Percentiles rank a stretch among this genome's conserved stretches.
These are phyloP conservation scores for Cyphomyrus plagiostoma DNA, from an alignment of 2,113 vertebrate genomes.

Conservation along the genomic window DNA sequence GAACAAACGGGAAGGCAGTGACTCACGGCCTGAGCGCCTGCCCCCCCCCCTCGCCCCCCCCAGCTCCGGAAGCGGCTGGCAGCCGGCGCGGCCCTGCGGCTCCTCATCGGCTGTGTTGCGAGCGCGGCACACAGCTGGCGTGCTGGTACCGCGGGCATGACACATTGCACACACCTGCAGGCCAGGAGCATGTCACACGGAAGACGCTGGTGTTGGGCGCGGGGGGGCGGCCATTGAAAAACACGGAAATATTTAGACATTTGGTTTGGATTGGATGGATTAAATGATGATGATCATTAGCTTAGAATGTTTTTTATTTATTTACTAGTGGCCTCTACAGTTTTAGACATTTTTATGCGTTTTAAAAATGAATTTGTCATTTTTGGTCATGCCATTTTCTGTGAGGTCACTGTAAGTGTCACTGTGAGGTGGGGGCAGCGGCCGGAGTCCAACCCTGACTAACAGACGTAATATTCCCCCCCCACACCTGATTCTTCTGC, in stretches of 20 bases:
- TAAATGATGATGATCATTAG: neutral
- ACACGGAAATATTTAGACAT: neutral
- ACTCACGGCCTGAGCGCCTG: neutral
- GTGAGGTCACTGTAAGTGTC: neutral
- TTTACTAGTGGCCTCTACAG: neutral
- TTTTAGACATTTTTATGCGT: neutral
- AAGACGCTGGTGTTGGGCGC: too few relatives aligned
- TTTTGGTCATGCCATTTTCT: neutral
- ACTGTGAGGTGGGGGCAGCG: neutral
- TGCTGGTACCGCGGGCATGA: neutral
- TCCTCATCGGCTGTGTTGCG: neutral
- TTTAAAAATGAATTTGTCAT: neutral
- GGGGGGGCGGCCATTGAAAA: neutral
- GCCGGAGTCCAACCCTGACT: neutral
- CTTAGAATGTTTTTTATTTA: neutral
- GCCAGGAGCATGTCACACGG: neutral
- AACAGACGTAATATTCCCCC: neutral
- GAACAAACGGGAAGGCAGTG: constrained; percentile 51
- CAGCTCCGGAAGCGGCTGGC: constrained; percentile 10
- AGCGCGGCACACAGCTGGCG: neutral
- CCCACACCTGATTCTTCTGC: neutral
- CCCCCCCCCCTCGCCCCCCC: neutral
- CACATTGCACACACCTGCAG: neutral
- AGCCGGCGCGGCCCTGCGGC: neutral
- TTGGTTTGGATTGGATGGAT: neutral